Evolutionary conservation across 2,888 invertebrate genomes (phyloP).

Genomic region (Coremacera marginata): DNA sequence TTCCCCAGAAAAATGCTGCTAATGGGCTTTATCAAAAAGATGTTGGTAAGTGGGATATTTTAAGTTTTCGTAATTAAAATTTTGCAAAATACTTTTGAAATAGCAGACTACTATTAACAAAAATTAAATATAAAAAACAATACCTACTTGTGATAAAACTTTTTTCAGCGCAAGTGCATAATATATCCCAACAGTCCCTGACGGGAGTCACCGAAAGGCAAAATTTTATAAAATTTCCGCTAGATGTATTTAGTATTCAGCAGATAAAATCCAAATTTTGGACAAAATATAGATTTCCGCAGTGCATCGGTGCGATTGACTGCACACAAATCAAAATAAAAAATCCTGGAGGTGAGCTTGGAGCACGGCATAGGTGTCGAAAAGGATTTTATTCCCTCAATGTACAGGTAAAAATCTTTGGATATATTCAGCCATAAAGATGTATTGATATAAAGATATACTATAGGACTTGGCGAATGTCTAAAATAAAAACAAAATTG

Average conservation of each 20-base stretch:
- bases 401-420: conserved; percentile 20
- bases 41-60: too few relatives aligned
- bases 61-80: too few relatives aligned
- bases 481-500: not conserved
- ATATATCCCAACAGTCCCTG: conserved; percentile 10
- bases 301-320: not conserved
- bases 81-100: too few relatives aligned
- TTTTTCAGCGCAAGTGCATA: conserved; percentile 4
- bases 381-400: conserved; percentile 21
- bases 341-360: conserved; percentile 26
- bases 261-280: not conserved
- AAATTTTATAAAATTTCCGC: too few relatives aligned
- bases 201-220: not conserved
- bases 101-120: too few relatives aligned
- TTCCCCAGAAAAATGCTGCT: not conserved
- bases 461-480: not conserved
- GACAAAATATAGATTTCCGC: not conserved
- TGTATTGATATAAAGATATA: too few relatives aligned
- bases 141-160: not conserved
- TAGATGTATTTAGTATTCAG: not conserved
- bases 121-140: not conserved
- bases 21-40: not conserved
- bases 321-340: conserved; percentile 22
- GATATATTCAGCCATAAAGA: too few relatives aligned
- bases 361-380: conserved; percentile 5